These are phyloP conservation scores for Callospermophilus lateralis DNA, from an alignment of 2,113 vertebrate genomes.

Conservation along the genomic window DNA sequence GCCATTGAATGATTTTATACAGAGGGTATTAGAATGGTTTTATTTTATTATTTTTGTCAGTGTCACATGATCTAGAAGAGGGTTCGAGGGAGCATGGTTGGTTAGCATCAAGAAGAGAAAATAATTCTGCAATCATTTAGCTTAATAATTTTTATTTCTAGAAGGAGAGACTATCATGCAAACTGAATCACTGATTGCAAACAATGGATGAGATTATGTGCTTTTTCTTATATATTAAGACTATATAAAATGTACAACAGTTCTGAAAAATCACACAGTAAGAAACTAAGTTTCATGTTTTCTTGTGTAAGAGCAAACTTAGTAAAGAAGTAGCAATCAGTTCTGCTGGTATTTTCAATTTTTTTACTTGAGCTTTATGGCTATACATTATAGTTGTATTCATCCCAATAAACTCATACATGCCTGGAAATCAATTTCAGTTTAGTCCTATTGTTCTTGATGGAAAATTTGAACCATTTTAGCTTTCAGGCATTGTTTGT, in stretches of 20 bases:
- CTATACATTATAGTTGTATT: no score
- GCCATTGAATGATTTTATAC: neutral
- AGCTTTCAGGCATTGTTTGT: neutral
- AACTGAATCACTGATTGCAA: no score
- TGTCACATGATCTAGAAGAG: neutral
- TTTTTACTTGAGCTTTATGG: no score
- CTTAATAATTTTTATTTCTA: neutral
- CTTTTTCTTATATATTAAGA: no score
- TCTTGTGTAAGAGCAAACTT: neutral
- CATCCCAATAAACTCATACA: no score
- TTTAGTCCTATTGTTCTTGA: neutral
- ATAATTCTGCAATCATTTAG: neutral
- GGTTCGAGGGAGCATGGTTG: neutral
- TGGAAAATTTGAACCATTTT: neutral
- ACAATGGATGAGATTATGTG: no score
- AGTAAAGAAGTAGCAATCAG: neutral
- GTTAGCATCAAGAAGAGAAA: neutral
- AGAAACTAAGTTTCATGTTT: no score
- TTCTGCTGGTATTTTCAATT: no score
- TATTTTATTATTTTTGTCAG: neutral
- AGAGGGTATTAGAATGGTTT: neutral
- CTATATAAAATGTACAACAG: no score
- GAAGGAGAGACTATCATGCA: neutral
- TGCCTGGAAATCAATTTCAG: no score
- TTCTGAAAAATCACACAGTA: no score